Conservation (phyloP, 2,888 invertebrate genomes). For the Acleris emargana region DNA sequence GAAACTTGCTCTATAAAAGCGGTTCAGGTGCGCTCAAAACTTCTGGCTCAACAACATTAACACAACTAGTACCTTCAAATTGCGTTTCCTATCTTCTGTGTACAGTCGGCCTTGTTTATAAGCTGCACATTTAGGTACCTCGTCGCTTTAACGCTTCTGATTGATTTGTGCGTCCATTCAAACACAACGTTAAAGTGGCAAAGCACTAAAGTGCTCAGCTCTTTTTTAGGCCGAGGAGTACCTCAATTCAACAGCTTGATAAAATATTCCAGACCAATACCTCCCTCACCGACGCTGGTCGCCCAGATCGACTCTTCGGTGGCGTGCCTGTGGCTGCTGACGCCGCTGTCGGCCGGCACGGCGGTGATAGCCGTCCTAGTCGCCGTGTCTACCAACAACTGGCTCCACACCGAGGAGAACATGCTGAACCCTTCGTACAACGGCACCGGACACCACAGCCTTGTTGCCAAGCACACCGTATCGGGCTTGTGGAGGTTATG, state of each 20-base stretch:
- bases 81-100: too few species aligned
- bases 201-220: too few species aligned
- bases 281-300: conserved; percentile 74
- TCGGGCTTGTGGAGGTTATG: conserved; percentile 93
- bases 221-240: too few species aligned
- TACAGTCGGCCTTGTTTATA: too few species aligned
- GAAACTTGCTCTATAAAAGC: background rate
- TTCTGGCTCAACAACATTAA: background rate
- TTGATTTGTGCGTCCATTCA: too few species aligned
- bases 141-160: too few species aligned
- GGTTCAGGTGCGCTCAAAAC: background rate
- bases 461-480: conserved; percentile 88
- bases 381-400: conserved; percentile 91
- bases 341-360: conserved; percentile 87
- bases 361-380: conserved; percentile 88
- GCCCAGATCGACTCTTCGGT: conserved; percentile 84
- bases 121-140: too few species aligned
- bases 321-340: conserved; percentile 85
- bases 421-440: conserved; percentile 91
- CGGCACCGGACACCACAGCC: conserved; percentile 88
- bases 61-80: too few species aligned
- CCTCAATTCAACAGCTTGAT: background rate
- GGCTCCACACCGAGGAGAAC: conserved; percentile 94
- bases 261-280: conserved; percentile 68
- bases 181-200: too few species aligned